Percentiles rank a stretch among this genome's conserved stretches.
These are phyloP conservation scores for Eurosta solidaginis DNA, from an alignment of 1,140 invertebrate species.

Conservation along the genomic window DNA sequence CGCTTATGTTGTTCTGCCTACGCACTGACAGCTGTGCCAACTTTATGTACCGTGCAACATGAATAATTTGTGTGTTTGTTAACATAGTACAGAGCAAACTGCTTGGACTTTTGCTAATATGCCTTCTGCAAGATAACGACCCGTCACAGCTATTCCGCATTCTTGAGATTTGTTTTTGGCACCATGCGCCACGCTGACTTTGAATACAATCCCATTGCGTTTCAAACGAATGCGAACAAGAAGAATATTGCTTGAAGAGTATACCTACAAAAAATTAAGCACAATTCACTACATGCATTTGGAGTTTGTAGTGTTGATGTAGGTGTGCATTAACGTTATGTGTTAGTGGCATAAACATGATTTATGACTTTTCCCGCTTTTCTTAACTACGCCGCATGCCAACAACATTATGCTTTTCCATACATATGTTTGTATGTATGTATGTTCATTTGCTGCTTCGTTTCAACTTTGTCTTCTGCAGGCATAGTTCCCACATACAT, in stretches of 20 bases:
- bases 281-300: neutral
- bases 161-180: slow-evolving; percentile 32
- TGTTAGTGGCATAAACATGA: slow-evolving; percentile 29
- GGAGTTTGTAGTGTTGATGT: neutral
- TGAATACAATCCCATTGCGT: slow-evolving; percentile 13
- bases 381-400: slow-evolving; percentile 1
- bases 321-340: slow-evolving; percentile 10
- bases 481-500: neutral
- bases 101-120: neutral
- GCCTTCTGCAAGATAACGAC: neutral
- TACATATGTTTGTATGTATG: neutral
- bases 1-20: slow-evolving; percentile 13
- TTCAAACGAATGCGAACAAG: neutral
- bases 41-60: slow-evolving; percentile 5
- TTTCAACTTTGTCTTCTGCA: neutral
- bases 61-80: neutral
- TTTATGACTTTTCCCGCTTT: slow-evolving; percentile 29
- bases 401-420: slow-evolving; percentile 15
- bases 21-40: neutral
- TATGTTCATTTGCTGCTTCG: neutral
- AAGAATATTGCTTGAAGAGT: neutral
- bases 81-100: neutral
- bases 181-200: slow-evolving; percentile 17
- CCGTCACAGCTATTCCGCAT: slow-evolving; percentile 32
- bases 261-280: neutral